Evolutionary conservation across 1,140 invertebrate genomes (phyloP).

Genomic region (Kradibia gibbosae): DNA sequence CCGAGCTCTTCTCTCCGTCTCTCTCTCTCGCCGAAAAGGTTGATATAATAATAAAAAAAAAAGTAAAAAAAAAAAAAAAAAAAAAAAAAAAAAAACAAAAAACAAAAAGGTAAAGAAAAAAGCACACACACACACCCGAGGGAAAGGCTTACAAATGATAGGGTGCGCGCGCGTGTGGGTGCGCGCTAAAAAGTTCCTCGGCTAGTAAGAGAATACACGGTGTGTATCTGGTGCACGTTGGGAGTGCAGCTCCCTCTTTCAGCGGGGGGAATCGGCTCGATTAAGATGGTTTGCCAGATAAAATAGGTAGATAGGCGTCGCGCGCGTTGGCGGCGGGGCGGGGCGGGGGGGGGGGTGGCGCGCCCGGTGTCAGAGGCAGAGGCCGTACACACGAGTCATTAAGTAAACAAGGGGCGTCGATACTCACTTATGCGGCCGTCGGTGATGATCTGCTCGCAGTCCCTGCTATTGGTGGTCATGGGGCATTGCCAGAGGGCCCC

Average conservation of each 20-base stretch:
- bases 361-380: too few species aligned
- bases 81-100: neutral
- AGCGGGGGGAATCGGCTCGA: neutral
- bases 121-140: neutral
- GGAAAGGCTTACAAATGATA: neutral
- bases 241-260: neutral
- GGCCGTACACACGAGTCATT: neutral
- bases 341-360: neutral
- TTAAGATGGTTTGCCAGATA: neutral
- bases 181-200: neutral
- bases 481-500: constrained; percentile 92
- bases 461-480: constrained; percentile 76
- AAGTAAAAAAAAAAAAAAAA: neutral
- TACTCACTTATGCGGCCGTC: constrained; percentile 88
- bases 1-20: too few species aligned
- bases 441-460: constrained; percentile 89
- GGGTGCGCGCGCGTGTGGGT: too few species aligned
- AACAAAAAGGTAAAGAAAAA: neutral
- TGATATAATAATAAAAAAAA: neutral
- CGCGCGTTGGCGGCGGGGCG: neutral
- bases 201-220: neutral
- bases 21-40: too few species aligned
- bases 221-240: neutral
- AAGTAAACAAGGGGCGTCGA: constrained; percentile 34
- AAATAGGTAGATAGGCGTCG: too few species aligned